Evolutionary conservation across 1,140 invertebrate species (phyloP).

Genomic region (Neotoxoptera formosana): DNA sequence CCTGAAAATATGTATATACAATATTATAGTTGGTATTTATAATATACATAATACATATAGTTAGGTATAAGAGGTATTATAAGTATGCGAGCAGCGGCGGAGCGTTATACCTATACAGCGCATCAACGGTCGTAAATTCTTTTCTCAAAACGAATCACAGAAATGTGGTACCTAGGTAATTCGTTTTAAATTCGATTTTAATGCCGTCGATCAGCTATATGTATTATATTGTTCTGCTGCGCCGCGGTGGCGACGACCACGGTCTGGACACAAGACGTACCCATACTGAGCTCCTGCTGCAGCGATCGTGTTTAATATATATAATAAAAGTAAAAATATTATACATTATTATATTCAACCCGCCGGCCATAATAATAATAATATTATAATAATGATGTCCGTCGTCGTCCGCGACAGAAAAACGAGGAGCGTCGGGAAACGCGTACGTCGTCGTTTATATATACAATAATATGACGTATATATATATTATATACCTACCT

Average conservation of each 20-base stretch:
- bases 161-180: background rate
- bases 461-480: background rate
- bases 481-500: background rate
- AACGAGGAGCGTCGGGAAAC: background rate
- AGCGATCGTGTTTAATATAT: background rate
- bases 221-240: too few relatives aligned
- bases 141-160: background rate
- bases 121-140: constrained; percentile 22
- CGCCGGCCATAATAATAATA: background rate
- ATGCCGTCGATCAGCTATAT: background rate
- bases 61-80: background rate
- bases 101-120: too few relatives aligned
- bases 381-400: background rate
- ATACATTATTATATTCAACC: background rate
- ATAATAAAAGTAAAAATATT: too few relatives aligned
- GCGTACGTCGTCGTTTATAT: background rate
- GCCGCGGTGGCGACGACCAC: background rate
- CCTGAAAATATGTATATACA: background rate
- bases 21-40: too few relatives aligned
- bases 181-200: constrained; percentile 57
- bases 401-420: background rate
- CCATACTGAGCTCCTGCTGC: background rate
- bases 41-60: background rate
- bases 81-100: background rate
- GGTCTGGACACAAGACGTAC: background rate